Evolutionary conservation across 2,113 vertebrate genomes (phyloP), one percentile per base, ranked within the genome.

Genomic region (Saguinus imperator): DNA sequence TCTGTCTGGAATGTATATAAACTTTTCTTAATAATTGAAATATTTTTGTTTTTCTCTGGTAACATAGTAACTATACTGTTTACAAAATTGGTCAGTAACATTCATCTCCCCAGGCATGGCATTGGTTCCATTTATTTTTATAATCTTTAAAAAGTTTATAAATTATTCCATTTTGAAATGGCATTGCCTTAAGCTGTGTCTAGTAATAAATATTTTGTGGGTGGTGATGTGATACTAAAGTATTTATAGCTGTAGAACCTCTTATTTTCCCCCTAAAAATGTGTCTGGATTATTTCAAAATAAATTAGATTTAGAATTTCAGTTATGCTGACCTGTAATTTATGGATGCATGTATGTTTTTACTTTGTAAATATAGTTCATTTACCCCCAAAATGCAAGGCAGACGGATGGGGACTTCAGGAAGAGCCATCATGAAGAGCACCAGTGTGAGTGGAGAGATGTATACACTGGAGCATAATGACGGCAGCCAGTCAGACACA

Each of bases 401-500:
- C 98, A 99, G 99, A 98, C 99, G 99, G 98, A 99, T 99, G 98
- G 99, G 99, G 21, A 98, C 99, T 27, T 99, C 99, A 92, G 99
- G 99, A 98, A 99, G 99, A 98, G 99, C 95, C 98, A 99, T 99
- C 98, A 98, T 98, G 89, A 99, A 99, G 99, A 99, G 99, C 99
- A 99, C 99, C 98, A 99, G 99, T 82, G 99, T 99, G 95, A 99
- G 99, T 82, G 99, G 99, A 61, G 99, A 99, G 98, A 99, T 99
- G 80, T 99, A 99, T 98, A 98, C 99, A 23, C 98, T 99, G 98
- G 99, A 99, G 97, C 99, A 99, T 97, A 99, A 99, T 14, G 99
- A 99, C 0, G 99, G 99, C 98, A 99, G 99, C 98, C 99, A 99
- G 97, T 99, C 99, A 0, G 99, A 99, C 98, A 99, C 99, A 0